Evolutionary conservation across 2,113 vertebrate genomes (phyloP).

Genomic region (Cheilinus undulatus): DNA sequence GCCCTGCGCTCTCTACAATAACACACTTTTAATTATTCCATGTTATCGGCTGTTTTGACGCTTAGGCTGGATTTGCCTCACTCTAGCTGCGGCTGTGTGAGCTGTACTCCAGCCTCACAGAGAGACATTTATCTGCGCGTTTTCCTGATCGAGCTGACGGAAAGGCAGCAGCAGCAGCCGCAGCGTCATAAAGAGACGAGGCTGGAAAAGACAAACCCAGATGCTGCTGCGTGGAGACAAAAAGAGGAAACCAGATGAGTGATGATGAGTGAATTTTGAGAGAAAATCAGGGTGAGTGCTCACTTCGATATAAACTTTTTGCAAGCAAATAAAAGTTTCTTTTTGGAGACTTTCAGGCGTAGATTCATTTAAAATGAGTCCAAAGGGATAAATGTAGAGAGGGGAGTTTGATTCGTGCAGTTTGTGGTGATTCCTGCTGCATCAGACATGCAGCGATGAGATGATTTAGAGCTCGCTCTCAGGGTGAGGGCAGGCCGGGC

Average conservation of each 20-base stretch:
- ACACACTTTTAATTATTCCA: slow-evolving; percentile 40
- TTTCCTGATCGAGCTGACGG: slow-evolving; percentile 55
- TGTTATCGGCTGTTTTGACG: slow-evolving; percentile 38
- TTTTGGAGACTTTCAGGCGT: background rate
- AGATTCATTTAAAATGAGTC: background rate
- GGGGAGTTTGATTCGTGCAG: background rate
- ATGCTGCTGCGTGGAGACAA: slow-evolving; percentile 67
- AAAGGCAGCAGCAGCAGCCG: slow-evolving; percentile 43
- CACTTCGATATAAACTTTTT: slow-evolving; percentile 41
- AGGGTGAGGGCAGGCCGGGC: slow-evolving; percentile 38
- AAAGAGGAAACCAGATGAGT: slow-evolving; percentile 70
- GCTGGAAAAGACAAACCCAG: slow-evolving; percentile 67
- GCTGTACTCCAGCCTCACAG: slow-evolving; percentile 27
- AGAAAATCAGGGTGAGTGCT: slow-evolving; percentile 80
- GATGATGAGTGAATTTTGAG: slow-evolving; percentile 61
- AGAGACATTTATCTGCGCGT: slow-evolving; percentile 34
- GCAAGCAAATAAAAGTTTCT: slow-evolving; percentile 3
- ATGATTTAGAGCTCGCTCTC: slow-evolving; percentile 47
- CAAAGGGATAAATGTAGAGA: background rate
- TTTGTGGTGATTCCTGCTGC: background rate
- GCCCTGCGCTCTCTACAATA: slow-evolving; percentile 8
- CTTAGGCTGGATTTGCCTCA: slow-evolving; percentile 42
- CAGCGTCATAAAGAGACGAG: slow-evolving; percentile 45
- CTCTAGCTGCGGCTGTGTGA: slow-evolving; percentile 24
- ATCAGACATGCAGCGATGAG: slow-evolving; percentile 20